A percentile compares a stretch with the other conserved stretches of the same genome.
Evolutionary conservation across 23 tunicate genomes (phyloP).

Genomic region (Phallusia fumigata): DNA sequence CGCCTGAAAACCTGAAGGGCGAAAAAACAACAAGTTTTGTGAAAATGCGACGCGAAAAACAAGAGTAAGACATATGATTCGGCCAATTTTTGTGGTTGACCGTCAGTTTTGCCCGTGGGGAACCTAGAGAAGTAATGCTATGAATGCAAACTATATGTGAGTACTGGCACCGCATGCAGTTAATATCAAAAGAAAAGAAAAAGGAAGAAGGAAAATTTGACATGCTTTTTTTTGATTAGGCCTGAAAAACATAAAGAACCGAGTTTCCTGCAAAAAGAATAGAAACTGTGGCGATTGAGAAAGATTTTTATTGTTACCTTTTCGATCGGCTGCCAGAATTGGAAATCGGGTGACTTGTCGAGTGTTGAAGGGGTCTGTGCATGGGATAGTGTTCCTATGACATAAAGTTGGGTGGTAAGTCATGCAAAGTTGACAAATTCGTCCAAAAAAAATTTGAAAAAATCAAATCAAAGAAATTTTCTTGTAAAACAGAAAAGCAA

Average conservation of each 20-base stretch:
- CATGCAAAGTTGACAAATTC: too few species aligned
- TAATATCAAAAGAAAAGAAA: not conserved
- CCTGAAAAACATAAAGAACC: not conserved
- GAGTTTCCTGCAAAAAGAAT: slow-evolving; percentile 4
- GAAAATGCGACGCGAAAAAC: not conserved
- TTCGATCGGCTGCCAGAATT: slow-evolving; percentile 38
- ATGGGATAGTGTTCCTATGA: slow-evolving; percentile 53
- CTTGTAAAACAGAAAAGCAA: too few species aligned
- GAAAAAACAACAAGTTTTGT: not conserved
- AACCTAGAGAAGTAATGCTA: not conserved
- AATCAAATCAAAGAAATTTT: too few species aligned
- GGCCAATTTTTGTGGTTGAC: not conserved
- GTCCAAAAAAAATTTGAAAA: too few species aligned
- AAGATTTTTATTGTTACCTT: slow-evolving; percentile 23
- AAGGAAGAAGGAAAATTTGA: not conserved
- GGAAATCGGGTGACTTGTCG: slow-evolving; percentile 74
- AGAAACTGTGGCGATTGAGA: not conserved
- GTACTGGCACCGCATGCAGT: slow-evolving; percentile 8
- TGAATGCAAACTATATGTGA: not conserved
- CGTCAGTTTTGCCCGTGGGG: not conserved
- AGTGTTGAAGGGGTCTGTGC: slow-evolving; percentile 65
- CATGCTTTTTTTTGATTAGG: slow-evolving; percentile 5
- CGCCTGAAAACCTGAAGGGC: slow-evolving; percentile 32
- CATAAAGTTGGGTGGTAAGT: too few species aligned
- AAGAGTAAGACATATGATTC: not conserved